Evolutionary conservation across 2,113 vertebrate species (phyloP).

Genomic region (Prionailurus viverrinus): DNA sequence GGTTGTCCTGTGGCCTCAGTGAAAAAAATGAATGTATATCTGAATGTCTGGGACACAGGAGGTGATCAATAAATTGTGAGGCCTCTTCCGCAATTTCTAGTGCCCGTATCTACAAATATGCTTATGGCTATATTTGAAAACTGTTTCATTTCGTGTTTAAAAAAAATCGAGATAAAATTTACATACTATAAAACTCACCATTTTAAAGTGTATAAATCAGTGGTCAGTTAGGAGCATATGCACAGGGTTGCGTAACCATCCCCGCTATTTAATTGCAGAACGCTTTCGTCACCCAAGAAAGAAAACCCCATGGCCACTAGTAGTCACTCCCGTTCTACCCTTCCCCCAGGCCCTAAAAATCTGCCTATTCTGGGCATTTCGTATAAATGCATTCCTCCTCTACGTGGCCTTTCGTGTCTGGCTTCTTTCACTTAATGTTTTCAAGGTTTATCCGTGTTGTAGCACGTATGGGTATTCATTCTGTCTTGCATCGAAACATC

Average conservation of each 20-base stretch:
- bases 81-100: too few relatives aligned
- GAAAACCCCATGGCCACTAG: not conserved
- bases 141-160: not conserved
- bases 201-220: not conserved
- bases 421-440: constrained; percentile 3
- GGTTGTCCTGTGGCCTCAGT: not conserved
- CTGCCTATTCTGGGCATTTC: not conserved
- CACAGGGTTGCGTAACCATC: not conserved
- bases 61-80: not conserved
- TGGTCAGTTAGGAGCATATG: not conserved
- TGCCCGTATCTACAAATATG: not conserved
- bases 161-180: not conserved
- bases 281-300: not conserved
- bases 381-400: not conserved
- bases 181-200: not conserved
- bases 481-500: not conserved
- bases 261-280: not conserved
- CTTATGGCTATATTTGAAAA: not conserved
- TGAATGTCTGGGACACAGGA: not conserved
- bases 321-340: not conserved
- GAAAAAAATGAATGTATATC: not conserved
- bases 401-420: not conserved
- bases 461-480: not conserved
- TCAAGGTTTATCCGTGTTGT: not conserved
- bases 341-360: not conserved